Conservation (phyloP, 2,888 invertebrate species). For the Ophion obscuratus region DNA sequence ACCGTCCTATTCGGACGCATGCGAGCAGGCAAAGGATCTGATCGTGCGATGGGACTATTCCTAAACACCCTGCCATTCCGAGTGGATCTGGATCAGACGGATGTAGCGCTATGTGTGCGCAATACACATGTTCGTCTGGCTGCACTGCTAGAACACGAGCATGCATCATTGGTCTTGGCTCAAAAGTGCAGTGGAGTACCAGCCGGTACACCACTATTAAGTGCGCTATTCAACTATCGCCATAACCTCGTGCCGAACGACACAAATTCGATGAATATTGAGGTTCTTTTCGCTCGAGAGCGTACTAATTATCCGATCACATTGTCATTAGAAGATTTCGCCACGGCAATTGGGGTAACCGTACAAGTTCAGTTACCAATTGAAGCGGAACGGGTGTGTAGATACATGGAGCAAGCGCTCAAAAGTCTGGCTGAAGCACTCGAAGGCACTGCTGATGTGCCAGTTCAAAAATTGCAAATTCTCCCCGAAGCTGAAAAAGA, state of each 20-base stretch:
- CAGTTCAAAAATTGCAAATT: neutral
- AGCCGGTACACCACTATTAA: neutral
- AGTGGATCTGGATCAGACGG: neutral
- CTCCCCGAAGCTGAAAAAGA: neutral
- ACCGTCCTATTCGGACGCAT: slow-evolving; percentile 19
- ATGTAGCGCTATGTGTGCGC: neutral
- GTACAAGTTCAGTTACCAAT: slow-evolving; percentile 8
- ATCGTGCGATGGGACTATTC: slow-evolving; percentile 9
- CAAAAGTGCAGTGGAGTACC: slow-evolving; percentile 12
- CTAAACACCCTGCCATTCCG: slow-evolving; percentile 11
- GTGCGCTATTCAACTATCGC: slow-evolving; percentile 20
- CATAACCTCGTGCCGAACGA: neutral
- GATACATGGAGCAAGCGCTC: slow-evolving; percentile 19
- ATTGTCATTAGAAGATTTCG: slow-evolving; percentile 7
- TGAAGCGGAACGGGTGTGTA: slow-evolving; percentile 11
- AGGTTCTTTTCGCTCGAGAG: neutral
- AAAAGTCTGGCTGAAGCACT: neutral
- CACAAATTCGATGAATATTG: neutral
- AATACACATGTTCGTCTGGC: neutral
- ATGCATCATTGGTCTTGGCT: slow-evolving; percentile 14
- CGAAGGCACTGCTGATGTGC: neutral
- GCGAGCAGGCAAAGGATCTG: neutral
- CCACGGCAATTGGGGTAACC: neutral
- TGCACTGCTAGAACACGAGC: slow-evolving; percentile 20
- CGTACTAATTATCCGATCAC: slow-evolving; percentile 12